phyloP scores from a whole-genome alignment of 2,113 vertebrate species.

The Podarcis cretensis region DNA sequence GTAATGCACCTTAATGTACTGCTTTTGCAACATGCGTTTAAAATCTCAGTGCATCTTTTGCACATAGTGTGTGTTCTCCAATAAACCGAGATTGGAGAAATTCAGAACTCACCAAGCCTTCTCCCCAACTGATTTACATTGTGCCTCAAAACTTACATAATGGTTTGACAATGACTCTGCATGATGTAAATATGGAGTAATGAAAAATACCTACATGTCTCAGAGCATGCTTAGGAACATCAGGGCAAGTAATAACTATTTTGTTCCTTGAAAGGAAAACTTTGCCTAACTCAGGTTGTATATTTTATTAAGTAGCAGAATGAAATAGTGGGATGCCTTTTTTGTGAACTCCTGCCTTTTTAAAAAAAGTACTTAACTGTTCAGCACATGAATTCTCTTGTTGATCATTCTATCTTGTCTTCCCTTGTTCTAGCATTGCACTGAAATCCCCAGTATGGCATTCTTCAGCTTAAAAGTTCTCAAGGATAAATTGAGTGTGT shows the following conservation, averaged over 20 bases:
- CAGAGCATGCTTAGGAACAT: slow-evolving; percentile 5
- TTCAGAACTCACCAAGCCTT: slow-evolving; percentile 15
- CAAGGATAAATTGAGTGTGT: not conserved
- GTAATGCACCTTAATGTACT: not conserved
- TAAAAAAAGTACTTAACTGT: slow-evolving; percentile 35
- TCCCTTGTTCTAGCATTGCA: slow-evolving; percentile 1
- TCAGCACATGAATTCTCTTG: slow-evolving; percentile 42
- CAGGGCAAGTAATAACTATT: slow-evolving; percentile 47
- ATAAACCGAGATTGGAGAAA: slow-evolving; percentile 42
- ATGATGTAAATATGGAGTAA: slow-evolving; percentile 13
- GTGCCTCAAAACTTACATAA: slow-evolving; percentile 36
- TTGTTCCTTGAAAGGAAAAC: not conserved
- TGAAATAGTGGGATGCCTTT: slow-evolving; percentile 34
- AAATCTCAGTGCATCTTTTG: slow-evolving; percentile 28
- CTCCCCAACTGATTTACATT: slow-evolving; percentile 33
- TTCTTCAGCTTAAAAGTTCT: not conserved
- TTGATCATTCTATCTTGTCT: slow-evolving; percentile 14
- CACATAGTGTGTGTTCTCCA: slow-evolving; percentile 34
- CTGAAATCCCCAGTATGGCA: not conserved
- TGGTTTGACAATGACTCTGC: slow-evolving; percentile 20
- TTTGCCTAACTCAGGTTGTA: slow-evolving; percentile 57
- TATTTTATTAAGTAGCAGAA: slow-evolving; percentile 29
- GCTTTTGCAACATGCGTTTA: not conserved
- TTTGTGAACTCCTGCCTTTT: slow-evolving; percentile 60
- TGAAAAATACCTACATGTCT: slow-evolving; percentile 32